These are phyloP conservation scores for Drosophila bipectinata DNA, from an alignment of 1,140 invertebrate species.

Conservation along the genomic window DNA sequence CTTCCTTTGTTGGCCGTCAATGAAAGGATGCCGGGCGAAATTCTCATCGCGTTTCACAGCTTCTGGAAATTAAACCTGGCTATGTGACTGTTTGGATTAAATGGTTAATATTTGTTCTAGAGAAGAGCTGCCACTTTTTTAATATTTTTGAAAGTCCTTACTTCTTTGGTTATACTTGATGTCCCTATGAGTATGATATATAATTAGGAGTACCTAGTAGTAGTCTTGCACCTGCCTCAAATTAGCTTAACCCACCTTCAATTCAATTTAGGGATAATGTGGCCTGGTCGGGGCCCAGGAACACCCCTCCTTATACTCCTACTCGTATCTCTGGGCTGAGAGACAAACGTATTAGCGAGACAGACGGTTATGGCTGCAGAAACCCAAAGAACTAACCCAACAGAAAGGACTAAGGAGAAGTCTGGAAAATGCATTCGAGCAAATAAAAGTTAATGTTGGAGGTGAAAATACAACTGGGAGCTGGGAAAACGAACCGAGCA, in stretches of 20 bases:
- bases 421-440: conserved; percentile 56
- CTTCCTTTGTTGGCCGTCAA: conserved; percentile 2
- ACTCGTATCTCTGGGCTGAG: background rate
- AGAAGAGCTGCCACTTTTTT: too few relatives aligned
- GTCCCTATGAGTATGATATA: background rate
- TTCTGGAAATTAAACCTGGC: conserved; percentile 15
- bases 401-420: conserved; percentile 4
- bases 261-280: conserved; percentile 10
- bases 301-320: background rate
- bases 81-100: background rate
- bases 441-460: conserved; percentile 78
- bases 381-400: conserved; percentile 32
- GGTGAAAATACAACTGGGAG: conserved; percentile 55
- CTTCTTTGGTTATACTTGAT: background rate
- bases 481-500: conserved; percentile 41
- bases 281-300: conserved; percentile 1
- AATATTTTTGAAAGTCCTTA: background rate
- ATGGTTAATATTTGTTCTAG: conserved; percentile 1
- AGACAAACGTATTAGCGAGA: conserved; percentile 46
- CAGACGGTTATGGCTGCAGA: conserved; percentile 37
- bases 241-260: background rate
- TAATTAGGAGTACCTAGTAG: conserved; percentile 3
- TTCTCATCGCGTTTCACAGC: conserved; percentile 8
- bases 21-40: conserved; percentile 8
- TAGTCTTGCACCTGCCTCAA: background rate